Evolutionary conservation across 2,797 vertebrate species (phyloP).

Genomic region (Gymnoscopelus braueri): DNA sequence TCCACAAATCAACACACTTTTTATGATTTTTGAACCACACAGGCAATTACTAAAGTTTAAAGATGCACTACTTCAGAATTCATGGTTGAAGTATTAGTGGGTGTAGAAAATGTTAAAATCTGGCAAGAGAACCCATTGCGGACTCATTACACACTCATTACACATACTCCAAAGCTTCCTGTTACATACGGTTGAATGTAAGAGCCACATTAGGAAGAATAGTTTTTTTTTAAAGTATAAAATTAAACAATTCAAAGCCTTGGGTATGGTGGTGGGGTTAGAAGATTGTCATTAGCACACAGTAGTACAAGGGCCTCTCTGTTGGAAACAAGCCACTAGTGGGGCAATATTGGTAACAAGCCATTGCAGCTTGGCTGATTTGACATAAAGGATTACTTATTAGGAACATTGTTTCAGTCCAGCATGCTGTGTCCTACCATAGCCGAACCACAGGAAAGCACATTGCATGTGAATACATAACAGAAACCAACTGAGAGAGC

Average conservation of each 20-base stretch:
- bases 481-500: not conserved
- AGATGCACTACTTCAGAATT: no score
- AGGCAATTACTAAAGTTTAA: no score
- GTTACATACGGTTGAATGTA: not conserved
- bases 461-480: not conserved
- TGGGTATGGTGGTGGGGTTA: not conserved
- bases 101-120: no score
- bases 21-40: no score
- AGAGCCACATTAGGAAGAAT: no score
- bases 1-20: no score
- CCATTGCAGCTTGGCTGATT: slow-evolving; percentile 2
- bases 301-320: not conserved
- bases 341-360: not conserved
- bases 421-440: not conserved
- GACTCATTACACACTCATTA: no score
- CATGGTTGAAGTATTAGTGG: no score
- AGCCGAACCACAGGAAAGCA: not conserved
- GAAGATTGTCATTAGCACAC: not conserved
- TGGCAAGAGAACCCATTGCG: no score
- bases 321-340: not conserved
- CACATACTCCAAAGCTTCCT: no score
- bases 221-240: no score
- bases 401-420: slow-evolving; percentile 16
- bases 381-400: slow-evolving; percentile 29
- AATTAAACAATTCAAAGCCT: not conserved